Evolutionary conservation across 2,888 invertebrate species (phyloP).

Genomic region (Apotomis turbidana): DNA sequence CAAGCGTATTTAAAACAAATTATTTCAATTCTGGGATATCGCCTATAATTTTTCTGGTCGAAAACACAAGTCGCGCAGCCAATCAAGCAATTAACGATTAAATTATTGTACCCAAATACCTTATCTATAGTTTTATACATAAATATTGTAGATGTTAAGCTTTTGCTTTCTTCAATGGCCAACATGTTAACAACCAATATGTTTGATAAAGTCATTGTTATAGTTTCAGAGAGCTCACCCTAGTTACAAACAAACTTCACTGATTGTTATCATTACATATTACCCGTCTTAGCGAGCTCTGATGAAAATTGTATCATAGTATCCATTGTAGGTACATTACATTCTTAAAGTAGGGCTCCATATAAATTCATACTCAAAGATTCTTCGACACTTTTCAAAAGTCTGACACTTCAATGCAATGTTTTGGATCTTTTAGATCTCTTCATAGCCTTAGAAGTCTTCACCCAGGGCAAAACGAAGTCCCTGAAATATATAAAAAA

Average conservation of each 20-base stretch:
- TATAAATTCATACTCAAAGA: conserved; percentile 20
- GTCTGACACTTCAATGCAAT: conserved; percentile 55
- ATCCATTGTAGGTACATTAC: conserved; percentile 31
- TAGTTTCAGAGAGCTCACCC: conserved; percentile 52
- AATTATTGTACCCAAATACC: conserved; percentile 37
- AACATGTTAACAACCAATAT: conserved; percentile 5
- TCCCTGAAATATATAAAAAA: conserved; percentile 59
- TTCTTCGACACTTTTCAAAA: conserved; percentile 19
- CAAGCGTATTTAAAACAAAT: conserved; percentile 3
- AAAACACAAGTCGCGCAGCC: background rate
- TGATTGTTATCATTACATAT: conserved; percentile 14
- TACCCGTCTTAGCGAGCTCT: conserved; percentile 41
- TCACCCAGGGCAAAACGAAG: conserved; percentile 74
- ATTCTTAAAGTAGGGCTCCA: conserved; percentile 30
- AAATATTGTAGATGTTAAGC: background rate
- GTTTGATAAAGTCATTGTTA: conserved; percentile 6
- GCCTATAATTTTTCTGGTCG: background rate
- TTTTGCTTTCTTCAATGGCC: background rate
- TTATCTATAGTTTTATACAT: conserved; percentile 15
- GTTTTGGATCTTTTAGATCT: conserved; percentile 74
- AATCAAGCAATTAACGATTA: conserved; percentile 19
- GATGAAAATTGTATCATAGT: conserved; percentile 40
- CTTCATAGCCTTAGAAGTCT: conserved; percentile 69
- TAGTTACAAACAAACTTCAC: background rate
- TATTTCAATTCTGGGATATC: background rate